Conservation (phyloP, 37 sponge, comb jelly and placozoan species). For the Beroe forskalii region DNA sequence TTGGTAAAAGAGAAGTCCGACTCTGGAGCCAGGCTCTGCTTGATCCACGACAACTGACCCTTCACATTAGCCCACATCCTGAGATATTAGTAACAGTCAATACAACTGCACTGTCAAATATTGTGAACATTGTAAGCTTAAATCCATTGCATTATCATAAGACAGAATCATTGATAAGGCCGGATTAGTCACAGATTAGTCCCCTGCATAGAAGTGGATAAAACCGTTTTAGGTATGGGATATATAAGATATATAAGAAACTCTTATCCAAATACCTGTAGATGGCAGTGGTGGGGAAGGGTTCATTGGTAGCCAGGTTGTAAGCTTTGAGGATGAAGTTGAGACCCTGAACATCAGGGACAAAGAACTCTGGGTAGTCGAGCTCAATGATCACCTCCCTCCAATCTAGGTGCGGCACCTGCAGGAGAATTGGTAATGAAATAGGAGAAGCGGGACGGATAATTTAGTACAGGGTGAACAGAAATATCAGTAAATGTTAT, state of each 20-base stretch:
- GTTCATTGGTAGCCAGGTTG: conserved; percentile 67
- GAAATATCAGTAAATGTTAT: background rate
- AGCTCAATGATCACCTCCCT: conserved; percentile 86
- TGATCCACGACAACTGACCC: conserved; percentile 75
- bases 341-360: conserved; percentile 84
- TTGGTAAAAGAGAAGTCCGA: conserved; percentile 86
- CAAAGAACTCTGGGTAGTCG: conserved; percentile 89
- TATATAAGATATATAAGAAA: background rate
- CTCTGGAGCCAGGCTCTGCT: conserved; percentile 77
- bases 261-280: background rate
- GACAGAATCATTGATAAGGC: no score
- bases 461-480: background rate
- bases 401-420: conserved; percentile 84
- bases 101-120: background rate
- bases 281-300: conserved; percentile 61
- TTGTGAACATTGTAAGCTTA: no score
- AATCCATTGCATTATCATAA: no score
- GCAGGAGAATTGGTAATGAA: background rate
- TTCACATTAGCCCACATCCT: conserved; percentile 65
- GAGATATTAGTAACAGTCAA: background rate
- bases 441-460: no score
- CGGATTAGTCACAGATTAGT: no score
- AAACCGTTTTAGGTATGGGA: no score
- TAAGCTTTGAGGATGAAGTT: conserved; percentile 80
- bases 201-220: no score